Conservation (phyloP, 2,113 vertebrate genomes). For the Eretmochelys imbricata region DNA sequence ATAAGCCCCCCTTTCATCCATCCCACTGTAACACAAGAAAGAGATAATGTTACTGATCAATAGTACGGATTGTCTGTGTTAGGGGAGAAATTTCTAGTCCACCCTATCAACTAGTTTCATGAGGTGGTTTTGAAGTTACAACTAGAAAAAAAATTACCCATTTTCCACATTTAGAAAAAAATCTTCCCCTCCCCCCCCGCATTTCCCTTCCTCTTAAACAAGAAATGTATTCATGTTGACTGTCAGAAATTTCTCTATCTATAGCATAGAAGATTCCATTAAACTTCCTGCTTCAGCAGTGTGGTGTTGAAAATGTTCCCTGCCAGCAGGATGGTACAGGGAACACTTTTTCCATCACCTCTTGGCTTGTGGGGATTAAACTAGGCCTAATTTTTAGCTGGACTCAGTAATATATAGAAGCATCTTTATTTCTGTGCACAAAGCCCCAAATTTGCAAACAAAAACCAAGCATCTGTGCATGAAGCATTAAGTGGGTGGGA, state of each 20-base stretch:
- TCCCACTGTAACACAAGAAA: neutral
- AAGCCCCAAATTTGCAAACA: neutral
- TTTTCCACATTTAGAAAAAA: neutral
- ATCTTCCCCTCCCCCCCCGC: fast-evolving
- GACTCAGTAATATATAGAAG: neutral
- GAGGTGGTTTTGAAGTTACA: neutral
- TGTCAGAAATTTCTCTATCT: neutral
- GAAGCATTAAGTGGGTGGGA: neutral
- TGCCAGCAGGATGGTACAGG: neutral
- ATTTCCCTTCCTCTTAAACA: neutral
- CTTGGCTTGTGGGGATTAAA: neutral
- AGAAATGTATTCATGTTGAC: neutral
- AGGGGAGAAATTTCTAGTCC: fast-evolving
- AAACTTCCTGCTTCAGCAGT: neutral
- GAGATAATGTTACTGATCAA: fast-evolving
- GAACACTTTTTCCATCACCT: neutral
- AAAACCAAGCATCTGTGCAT: neutral
- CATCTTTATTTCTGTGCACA: neutral
- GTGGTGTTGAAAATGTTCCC: neutral
- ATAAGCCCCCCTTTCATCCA: neutral
- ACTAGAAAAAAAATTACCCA: neutral
- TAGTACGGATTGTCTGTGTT: neutral
- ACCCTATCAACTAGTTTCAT: neutral
- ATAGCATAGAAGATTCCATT: neutral
- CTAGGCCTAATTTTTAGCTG: neutral